phyloP scores from a whole-genome alignment of 2,113 vertebrate species.

The Caracal caracal region DNA sequence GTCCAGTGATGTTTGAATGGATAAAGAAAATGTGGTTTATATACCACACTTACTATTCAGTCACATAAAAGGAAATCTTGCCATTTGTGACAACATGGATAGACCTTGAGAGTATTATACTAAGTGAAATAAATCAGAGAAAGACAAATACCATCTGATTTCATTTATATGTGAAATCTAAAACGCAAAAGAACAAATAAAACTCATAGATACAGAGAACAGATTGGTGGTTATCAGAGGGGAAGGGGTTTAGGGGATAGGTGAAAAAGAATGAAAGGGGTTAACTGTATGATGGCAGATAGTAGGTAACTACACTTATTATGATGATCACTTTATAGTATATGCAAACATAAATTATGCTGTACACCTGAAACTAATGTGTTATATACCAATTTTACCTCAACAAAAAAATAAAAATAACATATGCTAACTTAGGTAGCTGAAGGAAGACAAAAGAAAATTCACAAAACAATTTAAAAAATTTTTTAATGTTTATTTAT shows the following conservation, averaged over 20 bases:
- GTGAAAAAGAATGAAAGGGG: neutral
- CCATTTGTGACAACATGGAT: neutral
- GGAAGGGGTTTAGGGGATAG: neutral
- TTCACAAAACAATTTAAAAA: slow-evolving; percentile 22
- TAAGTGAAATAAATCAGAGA: neutral
- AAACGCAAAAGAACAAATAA: neutral
- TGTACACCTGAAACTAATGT: neutral
- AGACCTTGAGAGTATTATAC: neutral
- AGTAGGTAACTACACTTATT: neutral
- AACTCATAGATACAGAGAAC: neutral
- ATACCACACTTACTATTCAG: neutral
- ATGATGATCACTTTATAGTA: neutral
- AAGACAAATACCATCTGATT: neutral
- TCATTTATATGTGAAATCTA: neutral
- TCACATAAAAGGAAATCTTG: neutral
- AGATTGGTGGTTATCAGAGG: neutral
- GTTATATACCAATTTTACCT: neutral
- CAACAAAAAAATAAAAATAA: neutral
- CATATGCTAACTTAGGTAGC: neutral
- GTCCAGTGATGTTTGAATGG: neutral
- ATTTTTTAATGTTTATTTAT: neutral
- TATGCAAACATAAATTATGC: neutral
- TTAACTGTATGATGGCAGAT: neutral
- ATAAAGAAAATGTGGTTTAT: neutral
- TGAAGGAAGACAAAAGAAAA: neutral